Base-by-base conservation (phyloP, 2,888 invertebrate species). In the Melanophora roralis region DNA sequence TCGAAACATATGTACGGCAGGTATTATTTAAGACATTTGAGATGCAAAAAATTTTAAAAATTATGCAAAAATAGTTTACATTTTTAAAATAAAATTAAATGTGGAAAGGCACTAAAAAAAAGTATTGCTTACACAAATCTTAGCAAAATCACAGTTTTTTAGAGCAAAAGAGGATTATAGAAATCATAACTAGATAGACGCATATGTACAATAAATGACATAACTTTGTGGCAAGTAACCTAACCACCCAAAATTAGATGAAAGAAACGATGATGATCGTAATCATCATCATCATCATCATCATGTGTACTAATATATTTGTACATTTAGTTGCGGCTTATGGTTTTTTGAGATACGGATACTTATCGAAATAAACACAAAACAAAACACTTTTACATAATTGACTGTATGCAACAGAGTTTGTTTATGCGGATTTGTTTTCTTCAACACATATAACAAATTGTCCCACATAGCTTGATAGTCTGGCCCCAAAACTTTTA, bases 71-170 rank as follows among this genome's bases (percentile, higher is more conserved):
- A 32, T 72, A 57, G 74, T 72, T 57, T 65, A 79, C 74, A 79
- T 69, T 73, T n/a, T n/a, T n/a, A n/a, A n/a, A n/a, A n/a, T n/a
- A n/a, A n/a, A n/a, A n/a, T n/a, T n/a, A n/a, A n/a, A n/a, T n/a
- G n/a, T n/a, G n/a, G n/a, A n/a, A n/a, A n/a, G n/a, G n/a, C n/a
- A n/a, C n/a, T n/a, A n/a, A n/a, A n/a, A n/a, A n/a, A n/a, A 67
- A 62, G 72, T 80, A 73, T 76, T 80, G 32, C 72, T 80, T 77
- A 80, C 80, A 72, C 11, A 67, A 65, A 69, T 55, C 23, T n/a
- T 14, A 55, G 32, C 49, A 51, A 9, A 49, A 16, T 2, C 23
- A 51, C 1, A 43, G 11, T n/a, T n/a, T n/a, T n/a, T n/a, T n/a
- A n/a, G n/a, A 38, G 45, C 47, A 67, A 27, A 34, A 62, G 1